Percentiles rank a stretch among this genome's conserved stretches.
phyloP scores from a whole-genome alignment of 2,797 vertebrate genomes.

The Crocidura indochinensis region DNA sequence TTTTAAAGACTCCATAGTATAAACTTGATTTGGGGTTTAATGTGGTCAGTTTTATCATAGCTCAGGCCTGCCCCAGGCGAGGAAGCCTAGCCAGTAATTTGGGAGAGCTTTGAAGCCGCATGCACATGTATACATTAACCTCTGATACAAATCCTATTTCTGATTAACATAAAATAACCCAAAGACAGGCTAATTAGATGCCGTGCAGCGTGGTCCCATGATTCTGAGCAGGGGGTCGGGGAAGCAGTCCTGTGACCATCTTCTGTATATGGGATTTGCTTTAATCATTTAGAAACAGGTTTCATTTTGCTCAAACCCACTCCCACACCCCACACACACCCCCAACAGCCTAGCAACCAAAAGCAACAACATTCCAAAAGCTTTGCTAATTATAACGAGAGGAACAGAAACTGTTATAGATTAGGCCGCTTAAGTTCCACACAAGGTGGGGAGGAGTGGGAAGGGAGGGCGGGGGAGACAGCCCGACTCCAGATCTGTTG shows the following conservation, averaged over 20 bases:
- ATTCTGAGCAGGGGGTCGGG: constrained; percentile 38
- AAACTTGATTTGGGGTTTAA: constrained; percentile 70
- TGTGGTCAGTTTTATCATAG: constrained; percentile 80
- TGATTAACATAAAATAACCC: constrained; percentile 84
- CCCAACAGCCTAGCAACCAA: constrained; percentile 74
- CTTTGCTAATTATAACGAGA: constrained; percentile 78
- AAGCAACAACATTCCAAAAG: constrained; percentile 82
- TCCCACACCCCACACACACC: constrained; percentile 62
- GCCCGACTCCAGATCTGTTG: constrained; percentile 72
- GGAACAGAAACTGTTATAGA: constrained; percentile 76
- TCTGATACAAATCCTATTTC: constrained; percentile 73
- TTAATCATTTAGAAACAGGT: constrained; percentile 76
- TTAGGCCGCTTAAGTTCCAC: constrained; percentile 76
- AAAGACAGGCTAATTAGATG: constrained; percentile 81
- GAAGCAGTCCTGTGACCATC: constrained; percentile 18
- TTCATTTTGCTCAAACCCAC: constrained; percentile 71
- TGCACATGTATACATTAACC: constrained; percentile 75
- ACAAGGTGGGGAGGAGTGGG: not conserved
- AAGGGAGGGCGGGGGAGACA: not conserved
- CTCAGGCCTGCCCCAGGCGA: constrained; percentile 66
- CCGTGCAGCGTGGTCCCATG: constrained; percentile 70
- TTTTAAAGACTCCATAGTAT: constrained; percentile 30
- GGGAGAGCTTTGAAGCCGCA: constrained; percentile 79
- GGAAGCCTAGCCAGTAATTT: constrained; percentile 68
- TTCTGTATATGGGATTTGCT: constrained; percentile 70